Evolutionary conservation across 2,888 invertebrate genomes (phyloP).

Genomic region (Cyaniris semiargus): DNA sequence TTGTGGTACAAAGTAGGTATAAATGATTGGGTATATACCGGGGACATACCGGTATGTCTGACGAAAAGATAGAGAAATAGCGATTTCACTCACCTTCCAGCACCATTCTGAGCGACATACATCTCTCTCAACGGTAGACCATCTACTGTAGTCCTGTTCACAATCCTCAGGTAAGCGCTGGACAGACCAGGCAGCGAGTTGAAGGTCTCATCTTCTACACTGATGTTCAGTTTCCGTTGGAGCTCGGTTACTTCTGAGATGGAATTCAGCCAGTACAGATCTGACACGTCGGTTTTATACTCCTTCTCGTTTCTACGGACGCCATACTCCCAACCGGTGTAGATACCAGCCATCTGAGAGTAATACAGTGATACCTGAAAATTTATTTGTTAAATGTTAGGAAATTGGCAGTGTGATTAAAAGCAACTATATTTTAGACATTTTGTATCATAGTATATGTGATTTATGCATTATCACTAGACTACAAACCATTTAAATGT

Average conservation of each 20-base stretch:
- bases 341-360: slow-evolving; percentile 88
- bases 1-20: not conserved
- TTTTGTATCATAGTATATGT: no score
- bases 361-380: slow-evolving; percentile 86
- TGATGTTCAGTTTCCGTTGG: slow-evolving; percentile 74
- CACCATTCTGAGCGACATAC: slow-evolving; percentile 90
- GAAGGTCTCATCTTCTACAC: slow-evolving; percentile 57
- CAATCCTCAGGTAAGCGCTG: slow-evolving; percentile 84
- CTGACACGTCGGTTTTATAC: slow-evolving; percentile 80
- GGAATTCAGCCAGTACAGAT: slow-evolving; percentile 88
- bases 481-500: no score
- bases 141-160: slow-evolving; percentile 68
- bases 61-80: no score
- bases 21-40: no score
- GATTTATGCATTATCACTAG: no score
- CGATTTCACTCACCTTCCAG: slow-evolving; percentile 78
- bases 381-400: not conserved
- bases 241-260: slow-evolving; percentile 88
- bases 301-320: slow-evolving; percentile 83
- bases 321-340: slow-evolving; percentile 87
- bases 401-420: no score
- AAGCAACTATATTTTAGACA: no score
- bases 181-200: slow-evolving; percentile 67
- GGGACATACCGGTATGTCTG: no score
- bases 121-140: slow-evolving; percentile 72